Conservation (phyloP, 2,888 invertebrate genomes). For the Sinodicranocentrus sp. region DNA sequence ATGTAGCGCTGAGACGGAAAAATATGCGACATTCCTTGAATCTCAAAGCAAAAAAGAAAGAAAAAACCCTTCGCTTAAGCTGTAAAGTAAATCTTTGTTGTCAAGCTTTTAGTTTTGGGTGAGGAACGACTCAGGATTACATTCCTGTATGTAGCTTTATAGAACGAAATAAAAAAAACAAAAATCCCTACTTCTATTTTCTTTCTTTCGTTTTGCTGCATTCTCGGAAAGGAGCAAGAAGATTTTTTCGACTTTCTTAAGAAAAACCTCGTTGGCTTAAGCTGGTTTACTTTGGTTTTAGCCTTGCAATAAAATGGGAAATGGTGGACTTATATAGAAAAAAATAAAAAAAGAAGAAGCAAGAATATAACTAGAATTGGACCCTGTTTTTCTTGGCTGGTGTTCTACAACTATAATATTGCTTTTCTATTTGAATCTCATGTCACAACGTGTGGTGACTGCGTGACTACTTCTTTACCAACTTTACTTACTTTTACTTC, state of each 20-base stretch:
- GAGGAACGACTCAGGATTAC: conserved; percentile 26
- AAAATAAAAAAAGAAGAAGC: not conserved
- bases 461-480: conserved; percentile 46
- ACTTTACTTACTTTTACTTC: conserved; percentile 30
- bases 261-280: conserved; percentile 26
- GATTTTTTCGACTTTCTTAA: conserved; percentile 28
- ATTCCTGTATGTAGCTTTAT: conserved; percentile 9
- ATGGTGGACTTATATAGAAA: conserved; percentile 16
- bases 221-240: conserved; percentile 25
- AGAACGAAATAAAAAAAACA: not conserved
- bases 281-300: conserved; percentile 29
- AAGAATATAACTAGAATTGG: no score
- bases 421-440: conserved; percentile 25
- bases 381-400: conserved; percentile 26
- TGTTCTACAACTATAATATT: conserved; percentile 16
- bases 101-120: conserved; percentile 52
- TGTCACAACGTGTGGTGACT: conserved; percentile 58
- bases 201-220: conserved; percentile 41
- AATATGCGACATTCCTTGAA: conserved; percentile 62
- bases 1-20: not conserved
- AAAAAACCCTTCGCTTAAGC: conserved; percentile 23
- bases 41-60: conserved; percentile 33
- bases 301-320: conserved; percentile 17
- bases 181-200: conserved; percentile 20
- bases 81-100: conserved; percentile 49